These are phyloP conservation scores for Macaria notata DNA, from an alignment of 2,888 invertebrate species.

Conservation along the genomic window DNA sequence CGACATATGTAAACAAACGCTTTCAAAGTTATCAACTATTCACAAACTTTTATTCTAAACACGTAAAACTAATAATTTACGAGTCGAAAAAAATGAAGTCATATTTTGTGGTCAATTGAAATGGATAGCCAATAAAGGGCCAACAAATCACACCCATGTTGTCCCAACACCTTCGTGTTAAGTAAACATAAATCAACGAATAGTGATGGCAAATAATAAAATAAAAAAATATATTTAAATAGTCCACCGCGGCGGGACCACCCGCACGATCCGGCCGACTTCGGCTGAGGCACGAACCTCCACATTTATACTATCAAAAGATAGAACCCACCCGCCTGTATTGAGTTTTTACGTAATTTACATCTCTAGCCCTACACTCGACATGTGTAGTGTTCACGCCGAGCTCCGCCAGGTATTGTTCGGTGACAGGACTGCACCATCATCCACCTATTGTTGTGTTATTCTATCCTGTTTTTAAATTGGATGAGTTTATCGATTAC, in stretches of 20 bases:
- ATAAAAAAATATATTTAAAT: conserved; percentile 71
- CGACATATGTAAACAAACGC: conserved; percentile 18
- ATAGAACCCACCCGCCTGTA: conserved; percentile 61
- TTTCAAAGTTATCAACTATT: conserved; percentile 24
- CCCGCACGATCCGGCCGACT: conserved; percentile 65
- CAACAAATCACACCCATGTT: conserved; percentile 71
- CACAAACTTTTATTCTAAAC: conserved; percentile 20
- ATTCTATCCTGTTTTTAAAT: conserved; percentile 56
- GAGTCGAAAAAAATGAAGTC: conserved; percentile 35
- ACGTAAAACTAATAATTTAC: conserved; percentile 19
- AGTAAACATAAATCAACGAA: conserved; percentile 74
- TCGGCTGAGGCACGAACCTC: conserved; percentile 63
- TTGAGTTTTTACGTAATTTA: conserved; percentile 73
- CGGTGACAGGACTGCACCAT: conserved; percentile 51
- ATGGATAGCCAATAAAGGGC: conserved; percentile 65
- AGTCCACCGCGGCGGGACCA: conserved; percentile 68
- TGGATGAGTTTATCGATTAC: conserved; percentile 64
- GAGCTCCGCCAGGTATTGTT: conserved; percentile 45
- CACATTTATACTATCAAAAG: conserved; percentile 74
- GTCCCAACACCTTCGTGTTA: conserved; percentile 74
- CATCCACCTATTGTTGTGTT: conserved; percentile 56
- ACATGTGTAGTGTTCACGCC: conserved; percentile 34
- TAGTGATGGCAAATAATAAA: conserved; percentile 71
- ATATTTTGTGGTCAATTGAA: conserved; percentile 48
- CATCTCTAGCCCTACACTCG: conserved; percentile 59